Percentiles rank a stretch among this genome's conserved stretches.
Conservation (phyloP, 2,888 invertebrate genomes). For the Dryomyza anilis region DNA sequence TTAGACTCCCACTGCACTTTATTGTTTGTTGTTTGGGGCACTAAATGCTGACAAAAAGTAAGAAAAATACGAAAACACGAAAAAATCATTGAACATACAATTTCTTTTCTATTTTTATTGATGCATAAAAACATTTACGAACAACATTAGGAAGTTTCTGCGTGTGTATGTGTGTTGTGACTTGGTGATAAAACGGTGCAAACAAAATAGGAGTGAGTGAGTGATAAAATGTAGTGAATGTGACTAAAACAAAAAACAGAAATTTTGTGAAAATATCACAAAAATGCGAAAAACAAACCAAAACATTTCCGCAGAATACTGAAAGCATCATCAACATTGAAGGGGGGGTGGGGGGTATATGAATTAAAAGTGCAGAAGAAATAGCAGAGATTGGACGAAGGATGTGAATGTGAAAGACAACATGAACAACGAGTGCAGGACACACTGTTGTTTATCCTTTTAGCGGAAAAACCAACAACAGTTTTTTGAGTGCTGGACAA, state of each 20-base stretch:
- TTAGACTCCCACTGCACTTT: too few species aligned
- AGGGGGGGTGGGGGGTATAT: not conserved
- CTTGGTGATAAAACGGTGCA: too few species aligned
- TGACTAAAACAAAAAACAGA: not conserved
- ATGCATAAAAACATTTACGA: constrained; percentile 2
- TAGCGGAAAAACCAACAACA: constrained; percentile 22
- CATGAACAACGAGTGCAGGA: not conserved
- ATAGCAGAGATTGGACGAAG: not conserved
- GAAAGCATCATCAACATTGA: not conserved
- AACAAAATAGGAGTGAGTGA: not conserved
- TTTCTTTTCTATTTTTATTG: not conserved
- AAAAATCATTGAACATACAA: not conserved
- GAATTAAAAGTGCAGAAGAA: not conserved
- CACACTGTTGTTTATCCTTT: constrained; percentile 14
- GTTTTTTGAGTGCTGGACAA: constrained; percentile 32
- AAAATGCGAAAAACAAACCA: not conserved
- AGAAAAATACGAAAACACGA: not conserved
- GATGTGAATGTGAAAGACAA: not conserved
- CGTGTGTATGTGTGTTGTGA: too few species aligned
- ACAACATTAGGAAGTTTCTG: not conserved
- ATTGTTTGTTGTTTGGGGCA: not conserved
- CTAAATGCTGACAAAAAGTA: too few species aligned
- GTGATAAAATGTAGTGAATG: too few species aligned
- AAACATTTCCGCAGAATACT: not conserved
- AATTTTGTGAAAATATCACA: not conserved